These are phyloP conservation scores for Caenorhabditis plicata DNA, from an alignment of 2,888 invertebrate species.

Conservation along the genomic window DNA sequence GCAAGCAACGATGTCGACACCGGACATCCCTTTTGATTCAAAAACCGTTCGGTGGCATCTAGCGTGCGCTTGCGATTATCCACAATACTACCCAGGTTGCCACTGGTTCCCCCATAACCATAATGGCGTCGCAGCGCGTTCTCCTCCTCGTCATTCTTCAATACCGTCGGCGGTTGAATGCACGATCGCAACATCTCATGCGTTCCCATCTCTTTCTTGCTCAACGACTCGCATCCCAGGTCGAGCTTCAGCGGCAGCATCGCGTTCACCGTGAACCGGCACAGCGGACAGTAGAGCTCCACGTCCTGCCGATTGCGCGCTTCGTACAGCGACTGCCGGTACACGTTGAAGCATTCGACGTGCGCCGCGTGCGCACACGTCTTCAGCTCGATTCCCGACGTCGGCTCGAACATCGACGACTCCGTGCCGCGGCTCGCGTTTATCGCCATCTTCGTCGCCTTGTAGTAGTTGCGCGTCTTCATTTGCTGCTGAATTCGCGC, in stretches of 20 bases:
- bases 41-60: too few species aligned
- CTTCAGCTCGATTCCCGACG: constrained; percentile 81
- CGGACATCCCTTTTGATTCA: too few species aligned
- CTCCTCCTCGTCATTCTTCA: too few species aligned
- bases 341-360: constrained; percentile 87
- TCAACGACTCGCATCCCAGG: constrained; percentile 5
- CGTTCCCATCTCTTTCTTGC: not conserved
- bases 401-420: constrained; percentile 2
- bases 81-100: too few species aligned
- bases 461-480: constrained; percentile 7
- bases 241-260: constrained; percentile 5
- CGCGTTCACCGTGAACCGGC: constrained; percentile 41
- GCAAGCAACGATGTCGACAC: too few species aligned
- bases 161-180: too few species aligned
- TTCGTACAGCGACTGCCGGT: constrained; percentile 74
- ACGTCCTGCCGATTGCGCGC: not conserved
- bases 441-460: not conserved
- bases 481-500: not conserved
- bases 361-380: constrained; percentile 97
- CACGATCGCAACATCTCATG: too few species aligned
- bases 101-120: too few species aligned
- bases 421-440: not conserved
- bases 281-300: constrained; percentile 39
- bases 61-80: too few species aligned
- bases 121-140: too few species aligned